Evolutionary conservation across 1,140 invertebrate species (phyloP), one percentile per base, ranked within the genome.

Genomic region (Drosophila takahashii): DNA sequence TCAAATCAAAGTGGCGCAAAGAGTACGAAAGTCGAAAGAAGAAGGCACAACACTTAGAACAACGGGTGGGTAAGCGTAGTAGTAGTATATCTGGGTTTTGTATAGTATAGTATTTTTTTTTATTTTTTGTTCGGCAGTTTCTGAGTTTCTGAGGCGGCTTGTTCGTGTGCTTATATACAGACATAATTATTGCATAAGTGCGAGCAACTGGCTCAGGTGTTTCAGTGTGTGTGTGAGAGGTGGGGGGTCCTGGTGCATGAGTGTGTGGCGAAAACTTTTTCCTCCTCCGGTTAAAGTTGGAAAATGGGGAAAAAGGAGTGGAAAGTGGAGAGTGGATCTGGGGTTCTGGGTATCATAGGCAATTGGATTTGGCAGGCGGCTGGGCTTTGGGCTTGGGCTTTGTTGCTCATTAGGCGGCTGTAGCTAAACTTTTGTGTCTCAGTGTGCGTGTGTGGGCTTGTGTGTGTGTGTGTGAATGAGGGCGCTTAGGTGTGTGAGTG

Each of bases 131-230:
- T 27, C 26, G 10, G n/a, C 29, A 18, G 51, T 69, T 45, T 50
- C 27, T 41, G 64, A 18, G 51, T 69, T 45, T 50, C 27, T 41
- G 64, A 26, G 34, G 26, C 32, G n/a, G 36, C 27, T 45, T 65
- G 32, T 44, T 34, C 34, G 53, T 62, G 47, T 67, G 45, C 61
- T 47, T 78, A 75, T 58, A 80, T 70, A 87, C 58, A 87, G 53
- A 77, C 57, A 85, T 61, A 60, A 60, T 78, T 77, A 74, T 81
- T 65, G 72, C 59, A 76, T 39, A 74, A 60, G 79, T 84, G 64
- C 73, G 61, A 76, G 77, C 56, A 50, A 77, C 59, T 72, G 74
- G 51, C 54, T 54, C 70, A 61, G 77, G 77, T 79, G 69, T 42
- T 18, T n/a, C 29, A 22, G 36, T 16, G 56, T 16, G 54, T 45